Evolutionary conservation across 2,888 invertebrate species (phyloP).

Genomic region (Leptinotarsa juncta): DNA sequence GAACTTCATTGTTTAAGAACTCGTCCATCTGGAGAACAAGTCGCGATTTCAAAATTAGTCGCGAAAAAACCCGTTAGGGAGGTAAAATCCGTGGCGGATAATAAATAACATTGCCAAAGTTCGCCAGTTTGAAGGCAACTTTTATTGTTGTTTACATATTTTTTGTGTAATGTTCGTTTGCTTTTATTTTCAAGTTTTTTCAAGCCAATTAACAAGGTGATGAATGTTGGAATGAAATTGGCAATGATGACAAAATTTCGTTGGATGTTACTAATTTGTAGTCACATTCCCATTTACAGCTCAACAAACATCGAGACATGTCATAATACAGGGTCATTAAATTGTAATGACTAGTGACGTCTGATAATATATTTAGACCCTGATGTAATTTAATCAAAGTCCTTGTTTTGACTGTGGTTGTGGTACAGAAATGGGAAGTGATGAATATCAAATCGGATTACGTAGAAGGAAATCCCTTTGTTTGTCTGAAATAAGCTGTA

Average conservation of each 20-base stretch:
- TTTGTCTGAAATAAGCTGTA: too few relatives aligned
- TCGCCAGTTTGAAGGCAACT: too few relatives aligned
- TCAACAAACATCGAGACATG: conserved; percentile 1
- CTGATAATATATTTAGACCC: background rate
- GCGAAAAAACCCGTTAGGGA: too few relatives aligned
- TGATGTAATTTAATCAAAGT: background rate
- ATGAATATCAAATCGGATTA: background rate
- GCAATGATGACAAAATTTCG: background rate
- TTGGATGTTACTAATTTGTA: conserved; percentile 8
- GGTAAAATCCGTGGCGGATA: too few relatives aligned
- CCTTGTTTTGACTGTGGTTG: background rate
- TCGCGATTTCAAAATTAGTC: too few relatives aligned
- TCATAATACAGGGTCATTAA: conserved; percentile 1
- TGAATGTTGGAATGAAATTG: background rate
- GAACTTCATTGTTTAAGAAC: too few relatives aligned
- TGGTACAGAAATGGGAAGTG: background rate
- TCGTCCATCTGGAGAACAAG: too few relatives aligned
- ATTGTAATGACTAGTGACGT: background rate
- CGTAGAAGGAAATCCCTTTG: too few relatives aligned
- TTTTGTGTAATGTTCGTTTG: too few relatives aligned
- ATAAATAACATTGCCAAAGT: too few relatives aligned
- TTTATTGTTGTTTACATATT: too few relatives aligned
- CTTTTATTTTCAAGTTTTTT: too few relatives aligned
- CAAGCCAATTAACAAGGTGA: background rate
- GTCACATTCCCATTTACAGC: background rate